Conservation (phyloP, 2,888 invertebrate species). For the Argyresthia goedartella region DNA sequence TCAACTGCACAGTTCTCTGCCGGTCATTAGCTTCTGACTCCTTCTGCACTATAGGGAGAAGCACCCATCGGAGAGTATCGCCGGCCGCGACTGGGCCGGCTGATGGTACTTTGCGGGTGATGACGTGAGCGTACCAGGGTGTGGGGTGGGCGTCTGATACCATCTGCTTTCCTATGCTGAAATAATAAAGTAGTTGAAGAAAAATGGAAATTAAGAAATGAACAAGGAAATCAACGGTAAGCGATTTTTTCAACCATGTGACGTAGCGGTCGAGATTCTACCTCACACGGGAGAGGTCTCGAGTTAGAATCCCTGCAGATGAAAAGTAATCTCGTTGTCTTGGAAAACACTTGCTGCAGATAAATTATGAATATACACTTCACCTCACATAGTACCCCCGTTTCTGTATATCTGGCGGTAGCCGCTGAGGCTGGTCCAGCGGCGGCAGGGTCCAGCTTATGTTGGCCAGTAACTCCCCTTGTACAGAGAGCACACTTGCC, state of each 20-base stretch:
- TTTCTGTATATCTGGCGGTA: conserved; percentile 37
- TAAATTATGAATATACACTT: not conserved
- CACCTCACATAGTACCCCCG: conserved; percentile 46
- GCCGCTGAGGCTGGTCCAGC: conserved; percentile 34
- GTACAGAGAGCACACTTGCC: conserved; percentile 26
- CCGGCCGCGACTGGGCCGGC: conserved; percentile 31
- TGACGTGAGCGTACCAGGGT: conserved; percentile 46
- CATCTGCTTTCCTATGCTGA: conserved; percentile 54
- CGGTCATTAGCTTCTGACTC: conserved; percentile 15
- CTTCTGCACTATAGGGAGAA: conserved; percentile 35
- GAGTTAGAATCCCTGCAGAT: no score
- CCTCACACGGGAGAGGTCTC: no score
- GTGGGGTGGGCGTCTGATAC: conserved; percentile 44
- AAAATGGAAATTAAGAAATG: no score
- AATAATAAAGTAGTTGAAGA: no score
- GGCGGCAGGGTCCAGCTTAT: conserved; percentile 42
- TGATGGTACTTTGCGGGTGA: conserved; percentile 28
- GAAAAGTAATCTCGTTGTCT: no score
- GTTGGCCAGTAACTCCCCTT: conserved; percentile 39
- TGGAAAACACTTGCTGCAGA: no score
- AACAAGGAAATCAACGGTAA: no score
- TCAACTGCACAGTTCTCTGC: conserved; percentile 20
- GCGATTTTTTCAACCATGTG: no score
- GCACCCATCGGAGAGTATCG: conserved; percentile 28
- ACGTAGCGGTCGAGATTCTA: no score